phyloP scores from a whole-genome alignment of 2,113 vertebrate genomes.

The Ciconia boyciana region DNA sequence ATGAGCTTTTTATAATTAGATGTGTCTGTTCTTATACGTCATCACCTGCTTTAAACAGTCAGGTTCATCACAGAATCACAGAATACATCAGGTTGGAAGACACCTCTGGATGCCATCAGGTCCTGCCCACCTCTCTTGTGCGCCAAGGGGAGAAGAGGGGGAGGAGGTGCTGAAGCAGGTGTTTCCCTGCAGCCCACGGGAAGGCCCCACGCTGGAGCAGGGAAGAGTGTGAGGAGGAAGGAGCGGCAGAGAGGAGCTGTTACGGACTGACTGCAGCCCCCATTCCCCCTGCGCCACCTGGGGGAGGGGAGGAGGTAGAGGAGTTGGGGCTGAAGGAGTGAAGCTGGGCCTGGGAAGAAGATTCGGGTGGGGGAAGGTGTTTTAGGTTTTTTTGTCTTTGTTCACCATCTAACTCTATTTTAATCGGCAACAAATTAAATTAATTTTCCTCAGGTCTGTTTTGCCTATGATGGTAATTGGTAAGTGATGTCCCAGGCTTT shows the following conservation, averaged over 20 bases:
- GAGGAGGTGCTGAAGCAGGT: neutral
- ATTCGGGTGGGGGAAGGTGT: rapidly evolving
- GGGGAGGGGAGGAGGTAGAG: too few relatives aligned
- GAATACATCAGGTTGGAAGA: neutral
- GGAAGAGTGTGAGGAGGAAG: neutral
- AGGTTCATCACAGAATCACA: neutral
- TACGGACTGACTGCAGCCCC: neutral
- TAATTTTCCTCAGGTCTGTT: neutral
- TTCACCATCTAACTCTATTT: neutral
- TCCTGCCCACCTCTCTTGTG: neutral
- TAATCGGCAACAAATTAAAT: neutral
- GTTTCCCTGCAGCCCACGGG: neutral
- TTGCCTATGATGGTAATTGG: neutral
- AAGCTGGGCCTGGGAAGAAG: neutral
- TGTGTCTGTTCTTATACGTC: neutral
- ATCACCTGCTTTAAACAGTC: neutral
- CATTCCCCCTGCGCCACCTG: rapidly evolving
- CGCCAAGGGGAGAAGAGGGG: neutral
- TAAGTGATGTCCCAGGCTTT: neutral
- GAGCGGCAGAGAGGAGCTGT: neutral
- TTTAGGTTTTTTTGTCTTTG: neutral
- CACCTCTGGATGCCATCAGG: neutral
- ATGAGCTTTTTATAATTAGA: neutral
- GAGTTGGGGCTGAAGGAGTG: neutral
- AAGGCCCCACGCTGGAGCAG: neutral